A percentile compares a stretch with the other conserved stretches of the same genome.
These are phyloP conservation scores for Microchirus variegatus DNA, from an alignment of 2,797 vertebrate species.

Conservation along the genomic window DNA sequence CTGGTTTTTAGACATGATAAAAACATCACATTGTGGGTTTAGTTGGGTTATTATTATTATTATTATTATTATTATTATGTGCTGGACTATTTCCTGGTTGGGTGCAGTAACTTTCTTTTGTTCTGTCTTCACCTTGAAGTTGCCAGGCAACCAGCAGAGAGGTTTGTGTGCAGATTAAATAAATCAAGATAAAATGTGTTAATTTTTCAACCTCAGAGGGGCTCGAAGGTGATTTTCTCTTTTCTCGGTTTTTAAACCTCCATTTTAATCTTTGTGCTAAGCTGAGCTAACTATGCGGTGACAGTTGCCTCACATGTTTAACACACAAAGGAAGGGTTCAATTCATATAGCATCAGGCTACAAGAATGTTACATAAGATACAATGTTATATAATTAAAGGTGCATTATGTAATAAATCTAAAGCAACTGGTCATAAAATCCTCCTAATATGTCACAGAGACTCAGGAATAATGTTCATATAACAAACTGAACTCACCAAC, in stretches of 20 bases:
- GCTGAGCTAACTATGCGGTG: background rate
- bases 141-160: slow-evolving; percentile 4
- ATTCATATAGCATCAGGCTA: too few relatives aligned
- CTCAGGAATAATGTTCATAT: too few relatives aligned
- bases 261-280: background rate
- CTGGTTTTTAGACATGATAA: background rate
- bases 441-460: too few relatives aligned
- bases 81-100: background rate
- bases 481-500: too few relatives aligned
- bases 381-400: too few relatives aligned
- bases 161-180: background rate
- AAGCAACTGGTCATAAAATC: too few relatives aligned
- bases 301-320: background rate
- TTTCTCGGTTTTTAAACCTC: background rate
- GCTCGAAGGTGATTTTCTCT: background rate
- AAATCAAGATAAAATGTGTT: background rate
- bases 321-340: too few relatives aligned
- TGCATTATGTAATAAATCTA: too few relatives aligned
- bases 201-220: background rate
- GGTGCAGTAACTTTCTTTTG: background rate
- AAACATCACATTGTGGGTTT: too few relatives aligned
- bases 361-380: background rate
- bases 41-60: too few relatives aligned
- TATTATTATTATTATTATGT: too few relatives aligned
- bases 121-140: background rate